Conservation (phyloP, 2,797 vertebrate species). For the Paedocypris micromegethes region DNA sequence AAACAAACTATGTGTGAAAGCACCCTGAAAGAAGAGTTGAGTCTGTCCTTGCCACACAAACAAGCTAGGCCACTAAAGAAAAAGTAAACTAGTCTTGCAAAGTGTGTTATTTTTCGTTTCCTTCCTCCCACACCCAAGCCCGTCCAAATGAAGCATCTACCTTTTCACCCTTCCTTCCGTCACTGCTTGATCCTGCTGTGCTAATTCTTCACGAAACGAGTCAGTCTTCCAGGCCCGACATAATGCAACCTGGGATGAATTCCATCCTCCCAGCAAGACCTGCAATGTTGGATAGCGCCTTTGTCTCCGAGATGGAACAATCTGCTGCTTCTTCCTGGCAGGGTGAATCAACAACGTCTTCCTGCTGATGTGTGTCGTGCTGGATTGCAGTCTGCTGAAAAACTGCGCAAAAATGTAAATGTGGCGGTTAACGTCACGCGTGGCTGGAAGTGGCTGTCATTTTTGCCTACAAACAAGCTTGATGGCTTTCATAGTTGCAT, state of each 20-base stretch:
- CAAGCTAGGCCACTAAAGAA: no score
- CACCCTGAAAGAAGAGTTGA: no score
- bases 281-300: slow-evolving; percentile 13
- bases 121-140: slow-evolving; percentile 5
- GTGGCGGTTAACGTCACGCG: neutral
- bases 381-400: slow-evolving; percentile 29
- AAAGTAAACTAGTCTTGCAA: no score
- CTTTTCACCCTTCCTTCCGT: slow-evolving; percentile 23
- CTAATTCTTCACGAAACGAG: slow-evolving; percentile 15
- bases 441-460: slow-evolving; percentile 1
- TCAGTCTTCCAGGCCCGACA: slow-evolving; percentile 21
- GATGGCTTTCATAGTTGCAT: slow-evolving; percentile 11
- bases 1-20: no score
- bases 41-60: no score
- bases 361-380: slow-evolving; percentile 12
- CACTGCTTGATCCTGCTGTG: slow-evolving; percentile 26
- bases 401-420: slow-evolving; percentile 1
- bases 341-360: slow-evolving; percentile 15
- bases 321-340: slow-evolving; percentile 14
- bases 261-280: slow-evolving; percentile 21
- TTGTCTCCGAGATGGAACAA: slow-evolving; percentile 30
- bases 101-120: neutral
- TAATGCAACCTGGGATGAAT: slow-evolving; percentile 17
- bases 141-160: neutral
- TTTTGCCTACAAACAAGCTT: neutral